These are phyloP conservation scores for Lateolabrax maculatus DNA, from an alignment of 2,797 vertebrate species.

Conservation along the genomic window DNA sequence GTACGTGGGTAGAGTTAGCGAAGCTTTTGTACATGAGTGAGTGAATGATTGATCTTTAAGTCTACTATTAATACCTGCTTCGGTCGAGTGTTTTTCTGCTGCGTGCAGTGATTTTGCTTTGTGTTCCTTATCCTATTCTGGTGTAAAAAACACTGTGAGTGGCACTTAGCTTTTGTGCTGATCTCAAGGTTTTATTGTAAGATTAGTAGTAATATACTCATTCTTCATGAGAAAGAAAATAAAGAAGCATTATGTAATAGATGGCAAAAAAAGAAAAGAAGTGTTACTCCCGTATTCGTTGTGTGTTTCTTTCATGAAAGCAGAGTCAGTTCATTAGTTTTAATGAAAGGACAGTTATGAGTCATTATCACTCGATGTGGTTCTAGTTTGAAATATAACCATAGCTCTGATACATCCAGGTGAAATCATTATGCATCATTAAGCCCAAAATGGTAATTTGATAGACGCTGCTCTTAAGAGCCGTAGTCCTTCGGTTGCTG, in stretches of 20 bases:
- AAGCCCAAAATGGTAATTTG: background rate
- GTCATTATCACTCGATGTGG: background rate
- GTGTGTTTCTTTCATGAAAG: conserved; percentile 20
- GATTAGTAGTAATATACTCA: conserved; percentile 29
- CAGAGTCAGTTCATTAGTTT: conserved; percentile 5
- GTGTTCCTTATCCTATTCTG: conserved; percentile 19
- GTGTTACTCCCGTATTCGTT: background rate
- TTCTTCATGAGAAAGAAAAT: conserved; percentile 19
- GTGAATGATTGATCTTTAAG: conserved; percentile 9
- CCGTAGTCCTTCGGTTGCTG: background rate
- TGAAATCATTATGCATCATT: conserved; percentile 8
- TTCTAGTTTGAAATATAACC: background rate
- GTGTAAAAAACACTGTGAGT: background rate
- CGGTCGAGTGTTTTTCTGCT: conserved; percentile 35
- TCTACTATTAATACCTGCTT: conserved; percentile 20
- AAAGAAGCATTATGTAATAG: conserved; percentile 24
- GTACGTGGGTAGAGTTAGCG: conserved; percentile 11
- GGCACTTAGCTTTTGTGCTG: conserved; percentile 34
- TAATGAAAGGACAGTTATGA: conserved; percentile 28
- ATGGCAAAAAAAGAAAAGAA: background rate
- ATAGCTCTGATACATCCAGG: background rate
- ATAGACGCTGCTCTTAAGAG: background rate
- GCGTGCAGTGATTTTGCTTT: conserved; percentile 3
- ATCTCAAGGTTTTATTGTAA: conserved; percentile 29
- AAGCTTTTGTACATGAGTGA: conserved; percentile 11